Evolutionary conservation across 1,140 invertebrate genomes (phyloP).

Genomic region (Neuroterus valhalla): DNA sequence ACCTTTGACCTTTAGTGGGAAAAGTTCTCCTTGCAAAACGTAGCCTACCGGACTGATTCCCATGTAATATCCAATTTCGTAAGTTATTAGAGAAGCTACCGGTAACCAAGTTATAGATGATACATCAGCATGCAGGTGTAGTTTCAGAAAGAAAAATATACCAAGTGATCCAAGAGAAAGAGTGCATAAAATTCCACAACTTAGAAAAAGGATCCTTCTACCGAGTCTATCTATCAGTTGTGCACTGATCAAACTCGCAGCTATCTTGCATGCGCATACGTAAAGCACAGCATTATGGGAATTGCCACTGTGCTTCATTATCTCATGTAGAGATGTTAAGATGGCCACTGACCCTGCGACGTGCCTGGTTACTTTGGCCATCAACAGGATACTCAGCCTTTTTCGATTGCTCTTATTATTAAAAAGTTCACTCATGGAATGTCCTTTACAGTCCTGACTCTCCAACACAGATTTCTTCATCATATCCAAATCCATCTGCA

Average conservation of each 20-base stretch:
- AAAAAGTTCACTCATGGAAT: neutral
- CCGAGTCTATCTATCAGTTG: neutral
- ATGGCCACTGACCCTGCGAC: neutral
- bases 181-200: neutral
- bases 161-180: neutral
- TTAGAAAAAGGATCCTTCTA: neutral
- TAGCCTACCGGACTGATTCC: slow-evolving; percentile 1
- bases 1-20: neutral
- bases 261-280: neutral
- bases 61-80: neutral
- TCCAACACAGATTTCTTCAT: neutral
- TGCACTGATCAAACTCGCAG: neutral
- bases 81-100: neutral
- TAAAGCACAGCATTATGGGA: neutral
- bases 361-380: neutral
- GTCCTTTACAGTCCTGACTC: neutral
- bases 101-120: neutral
- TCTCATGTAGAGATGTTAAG: neutral
- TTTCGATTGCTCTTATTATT: slow-evolving; percentile 5
- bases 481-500: neutral
- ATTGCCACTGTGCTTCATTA: neutral
- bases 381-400: neutral
- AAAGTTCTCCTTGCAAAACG: neutral
- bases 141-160: neutral
- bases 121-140: neutral